Conservation (phyloP, 2,888 invertebrate genomes). For the Sylvicola cinctus region DNA sequence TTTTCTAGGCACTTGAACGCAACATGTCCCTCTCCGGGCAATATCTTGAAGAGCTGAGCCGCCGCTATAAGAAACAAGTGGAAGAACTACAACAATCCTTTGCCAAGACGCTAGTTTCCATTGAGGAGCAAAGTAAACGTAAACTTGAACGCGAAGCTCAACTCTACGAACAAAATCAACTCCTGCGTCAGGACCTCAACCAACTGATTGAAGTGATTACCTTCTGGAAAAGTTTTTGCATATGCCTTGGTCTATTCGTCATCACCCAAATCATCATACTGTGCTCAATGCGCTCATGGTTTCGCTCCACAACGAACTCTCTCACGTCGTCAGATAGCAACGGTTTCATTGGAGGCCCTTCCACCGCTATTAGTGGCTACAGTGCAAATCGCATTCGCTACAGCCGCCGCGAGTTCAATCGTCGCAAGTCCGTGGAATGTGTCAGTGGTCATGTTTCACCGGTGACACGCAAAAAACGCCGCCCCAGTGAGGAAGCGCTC, state of each 20-base stretch:
- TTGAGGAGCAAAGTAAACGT: conserved; percentile 48
- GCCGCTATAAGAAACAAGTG: conserved; percentile 87
- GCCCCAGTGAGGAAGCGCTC: conserved; percentile 58
- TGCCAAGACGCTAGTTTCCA: conserved; percentile 52
- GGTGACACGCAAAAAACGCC: conserved; percentile 33
- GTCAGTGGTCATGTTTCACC: conserved; percentile 30
- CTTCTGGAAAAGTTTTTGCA: conserved; percentile 13
- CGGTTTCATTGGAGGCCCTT: too few species aligned
- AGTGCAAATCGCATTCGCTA: too few species aligned
- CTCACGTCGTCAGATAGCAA: too few species aligned
- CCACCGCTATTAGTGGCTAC: too few species aligned
- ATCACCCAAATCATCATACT: conserved; percentile 8
- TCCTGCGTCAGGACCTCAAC: conserved; percentile 40
- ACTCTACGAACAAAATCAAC: conserved; percentile 55
- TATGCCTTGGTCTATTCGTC: conserved; percentile 10
- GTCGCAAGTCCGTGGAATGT: conserved; percentile 45
- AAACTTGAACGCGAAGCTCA: conserved; percentile 55
- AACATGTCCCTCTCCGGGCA: conserved; percentile 95
- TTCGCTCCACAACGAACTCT: too few species aligned
- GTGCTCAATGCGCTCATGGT: conserved; percentile 17
- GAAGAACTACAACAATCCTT: conserved; percentile 81
- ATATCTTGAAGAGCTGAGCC: conserved; percentile 89
- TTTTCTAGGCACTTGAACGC: conserved; percentile 63
- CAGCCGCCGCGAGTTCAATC: too few species aligned
- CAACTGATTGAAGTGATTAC: conserved; percentile 38